Evolutionary conservation across 2,888 invertebrate species (phyloP).

Genomic region (Ptychoptera albimana): DNA sequence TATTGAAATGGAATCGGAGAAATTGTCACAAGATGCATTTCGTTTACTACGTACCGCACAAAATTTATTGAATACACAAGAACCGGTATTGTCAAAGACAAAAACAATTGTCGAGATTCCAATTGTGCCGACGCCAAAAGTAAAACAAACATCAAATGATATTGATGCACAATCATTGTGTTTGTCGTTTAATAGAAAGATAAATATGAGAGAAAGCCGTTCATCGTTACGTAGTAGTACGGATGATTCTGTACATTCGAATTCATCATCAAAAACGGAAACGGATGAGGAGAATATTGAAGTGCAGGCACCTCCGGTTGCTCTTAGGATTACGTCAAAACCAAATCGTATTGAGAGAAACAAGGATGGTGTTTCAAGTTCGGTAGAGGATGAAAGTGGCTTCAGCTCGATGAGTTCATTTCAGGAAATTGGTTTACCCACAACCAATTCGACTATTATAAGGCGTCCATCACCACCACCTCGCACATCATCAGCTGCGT

Average conservation of each 20-base stretch:
- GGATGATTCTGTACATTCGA: conserved; percentile 30
- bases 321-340: neutral
- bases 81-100: conserved; percentile 38
- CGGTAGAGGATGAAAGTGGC: conserved; percentile 62
- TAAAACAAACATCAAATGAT: neutral
- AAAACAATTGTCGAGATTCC: neutral
- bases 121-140: neutral
- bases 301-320: conserved; percentile 2
- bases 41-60: conserved; percentile 46
- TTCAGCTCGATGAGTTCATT: conserved; percentile 76
- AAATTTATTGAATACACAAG: conserved; percentile 44
- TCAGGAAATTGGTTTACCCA: conserved; percentile 61
- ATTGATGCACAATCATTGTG: conserved; percentile 9
- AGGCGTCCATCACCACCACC: conserved; percentile 2
- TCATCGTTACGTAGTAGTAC: conserved; percentile 29
- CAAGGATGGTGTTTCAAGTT: neutral
- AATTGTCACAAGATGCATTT: conserved; percentile 48
- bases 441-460: conserved; percentile 11
- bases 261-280: conserved; percentile 20
- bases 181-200: conserved; percentile 21
- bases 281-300: conserved; percentile 23
- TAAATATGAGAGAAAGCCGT: conserved; percentile 27
- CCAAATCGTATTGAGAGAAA: neutral
- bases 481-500: conserved; percentile 7
- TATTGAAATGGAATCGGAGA: conserved; percentile 41